phyloP scores from a whole-genome alignment of 37 sponge, comb jelly and placozoan genomes.

The Dysidea cf. avara region DNA sequence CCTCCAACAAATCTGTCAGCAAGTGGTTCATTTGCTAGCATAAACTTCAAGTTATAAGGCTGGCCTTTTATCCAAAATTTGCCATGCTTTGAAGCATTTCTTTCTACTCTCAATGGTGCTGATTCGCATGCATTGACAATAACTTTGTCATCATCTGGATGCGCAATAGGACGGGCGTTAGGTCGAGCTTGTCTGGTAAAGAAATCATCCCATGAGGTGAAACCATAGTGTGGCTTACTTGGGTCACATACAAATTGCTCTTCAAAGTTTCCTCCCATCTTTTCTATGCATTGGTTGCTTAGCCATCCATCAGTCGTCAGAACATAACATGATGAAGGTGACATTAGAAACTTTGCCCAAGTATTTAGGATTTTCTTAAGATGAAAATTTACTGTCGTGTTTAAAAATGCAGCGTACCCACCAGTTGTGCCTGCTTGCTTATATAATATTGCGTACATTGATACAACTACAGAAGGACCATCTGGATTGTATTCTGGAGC shows the following conservation, averaged over 20 bases:
- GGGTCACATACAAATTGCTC: slow-evolving; percentile 23
- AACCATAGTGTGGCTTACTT: background rate
- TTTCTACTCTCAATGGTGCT: too few species aligned
- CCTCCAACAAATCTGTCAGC: too few species aligned
- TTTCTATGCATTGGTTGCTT: slow-evolving; percentile 3
- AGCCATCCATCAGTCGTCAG: slow-evolving; percentile 43
- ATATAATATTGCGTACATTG: slow-evolving; percentile 45
- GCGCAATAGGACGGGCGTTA: slow-evolving; percentile 36
- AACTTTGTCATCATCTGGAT: slow-evolving; percentile 29
- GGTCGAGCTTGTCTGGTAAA: slow-evolving; percentile 22
- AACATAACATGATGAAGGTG: slow-evolving; percentile 34
- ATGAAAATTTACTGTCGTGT: slow-evolving; percentile 30
- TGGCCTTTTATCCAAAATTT: too few species aligned
- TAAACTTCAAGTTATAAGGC: slow-evolving; percentile 18
- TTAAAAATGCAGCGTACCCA: slow-evolving; percentile 44
- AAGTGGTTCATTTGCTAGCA: slow-evolving; percentile 6
- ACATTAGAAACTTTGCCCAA: slow-evolving; percentile 32
- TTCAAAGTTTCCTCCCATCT: slow-evolving; percentile 20
- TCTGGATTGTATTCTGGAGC: slow-evolving; percentile 22
- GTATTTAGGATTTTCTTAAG: slow-evolving; percentile 25
- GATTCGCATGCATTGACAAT: too few species aligned
- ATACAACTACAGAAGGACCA: slow-evolving; percentile 32
- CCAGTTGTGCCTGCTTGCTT: slow-evolving; percentile 26
- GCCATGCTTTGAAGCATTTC: too few species aligned
- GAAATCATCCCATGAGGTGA: too few species aligned